Base-by-base conservation (phyloP, 2,797 vertebrate species). In the Ctenopoma kingsleyae region DNA sequence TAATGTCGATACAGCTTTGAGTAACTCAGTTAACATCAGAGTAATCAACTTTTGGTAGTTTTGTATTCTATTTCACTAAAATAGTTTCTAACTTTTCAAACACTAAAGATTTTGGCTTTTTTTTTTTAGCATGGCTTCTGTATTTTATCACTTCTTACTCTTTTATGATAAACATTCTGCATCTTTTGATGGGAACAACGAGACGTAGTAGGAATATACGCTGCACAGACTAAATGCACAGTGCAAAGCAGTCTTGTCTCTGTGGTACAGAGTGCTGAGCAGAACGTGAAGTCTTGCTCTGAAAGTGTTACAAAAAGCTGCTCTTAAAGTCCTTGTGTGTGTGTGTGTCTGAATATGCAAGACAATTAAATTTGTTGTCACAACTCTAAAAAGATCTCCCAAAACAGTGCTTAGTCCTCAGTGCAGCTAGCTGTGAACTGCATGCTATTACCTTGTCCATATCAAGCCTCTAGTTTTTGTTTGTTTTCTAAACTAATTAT, bases 281-380 rank as follows among this genome's bases (percentile, higher is more conserved):
- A 55, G 30, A 55, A 58, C 22, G 23, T 48, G 36, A 70, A 60
- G 4, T 0, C 3, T 51, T n/a, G 3, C 38, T 69, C 48, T 13
- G 49, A 5, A 56, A 48, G 47, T 51, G 9, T 71, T 58, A 27
- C 15, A 47, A 71, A 58, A 49, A 50, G 17, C n/a, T 23, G 64
- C 40, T 8, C 6, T 11, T 52, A 27, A 63, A 43, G 41, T 35
- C 47, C 73, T 44, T 9, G 2, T 55, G 4, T 74, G 57, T 9
- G 2, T 55, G 4, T 74, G 57, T 61, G 70, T 20, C 63, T 73
- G 63, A 77, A 67, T 81, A 84, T 88, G 63, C 76, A 83, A 81
- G 57, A 74, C 47, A 62, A 55, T 8, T 17, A 3, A 2, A 1
- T 46, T 76, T 71, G 3, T 68, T 57, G 22, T 78, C 35, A 63